phyloP scores from a whole-genome alignment of 1,140 invertebrate species.

The Saccostrea glomerata region DNA sequence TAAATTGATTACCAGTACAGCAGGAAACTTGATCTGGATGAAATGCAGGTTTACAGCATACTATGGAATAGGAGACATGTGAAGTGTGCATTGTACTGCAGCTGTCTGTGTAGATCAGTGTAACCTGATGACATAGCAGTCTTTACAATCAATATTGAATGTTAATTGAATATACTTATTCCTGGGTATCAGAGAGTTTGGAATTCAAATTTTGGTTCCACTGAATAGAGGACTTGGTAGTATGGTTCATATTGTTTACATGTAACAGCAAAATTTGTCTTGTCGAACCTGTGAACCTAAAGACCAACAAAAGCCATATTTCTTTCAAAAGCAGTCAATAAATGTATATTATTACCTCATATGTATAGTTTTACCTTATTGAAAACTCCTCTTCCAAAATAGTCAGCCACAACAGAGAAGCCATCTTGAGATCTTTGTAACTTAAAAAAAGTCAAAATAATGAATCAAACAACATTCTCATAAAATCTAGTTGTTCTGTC shows the following conservation, averaged over 20 bases:
- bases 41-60: background rate
- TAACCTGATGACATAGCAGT: background rate
- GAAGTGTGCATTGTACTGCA: background rate
- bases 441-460: constrained; percentile 69
- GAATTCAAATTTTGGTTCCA: too few species aligned
- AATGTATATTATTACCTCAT: too few species aligned
- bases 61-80: background rate
- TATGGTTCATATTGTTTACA: too few species aligned
- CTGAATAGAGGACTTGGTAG: too few species aligned
- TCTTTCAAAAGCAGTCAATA: background rate
- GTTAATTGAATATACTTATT: too few species aligned
- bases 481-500: background rate
- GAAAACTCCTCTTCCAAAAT: constrained; percentile 93
- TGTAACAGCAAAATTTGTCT: too few species aligned
- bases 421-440: constrained; percentile 87
- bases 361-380: constrained; percentile 72
- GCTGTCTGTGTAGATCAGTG: background rate
- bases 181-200: too few species aligned
- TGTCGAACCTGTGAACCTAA: background rate
- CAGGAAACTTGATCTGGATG: background rate
- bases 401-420: constrained; percentile 93
- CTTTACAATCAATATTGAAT: too few species aligned
- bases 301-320: background rate
- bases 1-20: constrained; percentile 9
- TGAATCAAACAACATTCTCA: background rate